Evolutionary conservation across 1,140 invertebrate genomes (phyloP).

Genomic region (Mizuhopecten yessoensis): DNA sequence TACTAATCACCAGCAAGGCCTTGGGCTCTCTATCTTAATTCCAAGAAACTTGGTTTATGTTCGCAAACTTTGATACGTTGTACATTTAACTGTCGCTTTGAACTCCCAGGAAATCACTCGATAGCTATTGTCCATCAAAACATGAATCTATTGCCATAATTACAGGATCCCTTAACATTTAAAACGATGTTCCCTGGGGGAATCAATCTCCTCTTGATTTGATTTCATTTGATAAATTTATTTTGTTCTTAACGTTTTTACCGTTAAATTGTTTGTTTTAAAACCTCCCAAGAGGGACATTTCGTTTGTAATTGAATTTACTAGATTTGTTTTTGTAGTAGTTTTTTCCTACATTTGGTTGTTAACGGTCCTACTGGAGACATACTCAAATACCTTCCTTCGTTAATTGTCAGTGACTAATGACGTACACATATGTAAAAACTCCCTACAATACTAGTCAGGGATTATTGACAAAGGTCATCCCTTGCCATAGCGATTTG

Average conservation of each 20-base stretch:
- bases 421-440: neutral
- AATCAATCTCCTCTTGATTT: slow-evolving; percentile 6
- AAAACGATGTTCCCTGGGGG: neutral
- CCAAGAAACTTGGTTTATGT: slow-evolving; percentile 11
- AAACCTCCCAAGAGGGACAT: neutral
- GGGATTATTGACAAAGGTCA: no score
- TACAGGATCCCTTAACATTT: neutral
- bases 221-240: slow-evolving; percentile 16
- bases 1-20: slow-evolving; percentile 6
- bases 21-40: neutral
- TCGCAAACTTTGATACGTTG: neutral
- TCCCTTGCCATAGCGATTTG: no score
- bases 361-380: neutral
- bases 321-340: neutral
- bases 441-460: no score
- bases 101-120: neutral
- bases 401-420: neutral
- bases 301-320: neutral
- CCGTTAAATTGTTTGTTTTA: slow-evolving; percentile 7
- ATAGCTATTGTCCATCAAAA: slow-evolving; percentile 9
- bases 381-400: neutral
- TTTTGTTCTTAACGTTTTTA: slow-evolving; percentile 10
- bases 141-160: neutral
- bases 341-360: neutral
- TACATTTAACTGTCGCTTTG: neutral